phyloP scores from a whole-genome alignment of 2,113 vertebrate species.

The Syrmaticus mikado region DNA sequence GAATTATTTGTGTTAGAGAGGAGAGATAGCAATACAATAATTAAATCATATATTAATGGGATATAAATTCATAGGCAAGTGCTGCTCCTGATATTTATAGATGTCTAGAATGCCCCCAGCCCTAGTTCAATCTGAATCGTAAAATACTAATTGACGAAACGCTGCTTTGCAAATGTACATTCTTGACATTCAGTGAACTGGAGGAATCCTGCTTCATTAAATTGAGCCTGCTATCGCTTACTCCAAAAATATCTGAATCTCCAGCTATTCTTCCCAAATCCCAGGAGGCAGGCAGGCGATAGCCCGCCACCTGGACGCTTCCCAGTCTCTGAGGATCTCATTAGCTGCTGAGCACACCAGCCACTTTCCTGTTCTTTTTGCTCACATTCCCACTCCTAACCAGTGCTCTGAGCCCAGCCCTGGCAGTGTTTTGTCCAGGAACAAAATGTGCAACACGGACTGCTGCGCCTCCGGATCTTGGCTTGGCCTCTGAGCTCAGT shows the following conservation, averaged over 20 bases:
- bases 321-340: background rate
- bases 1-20: background rate
- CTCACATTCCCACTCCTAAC: background rate
- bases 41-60: background rate
- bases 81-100: background rate
- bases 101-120: background rate
- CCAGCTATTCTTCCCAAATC: background rate
- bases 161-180: conserved; percentile 1
- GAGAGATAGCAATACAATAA: background rate
- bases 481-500: fast-evolving
- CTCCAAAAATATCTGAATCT: background rate
- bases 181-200: conserved; percentile 9
- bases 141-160: background rate
- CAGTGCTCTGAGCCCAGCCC: background rate
- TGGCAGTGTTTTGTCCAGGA: background rate
- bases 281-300: fast-evolving
- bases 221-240: background rate
- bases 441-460: background rate
- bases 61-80: background rate
- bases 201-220: conserved; percentile 34
- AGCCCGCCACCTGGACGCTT: background rate
- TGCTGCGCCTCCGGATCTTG: background rate
- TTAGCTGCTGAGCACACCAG: background rate
- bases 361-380: background rate
- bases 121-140: background rate